phyloP scores from a whole-genome alignment of 2,113 vertebrate genomes.

The Hassar affinis region DNA sequence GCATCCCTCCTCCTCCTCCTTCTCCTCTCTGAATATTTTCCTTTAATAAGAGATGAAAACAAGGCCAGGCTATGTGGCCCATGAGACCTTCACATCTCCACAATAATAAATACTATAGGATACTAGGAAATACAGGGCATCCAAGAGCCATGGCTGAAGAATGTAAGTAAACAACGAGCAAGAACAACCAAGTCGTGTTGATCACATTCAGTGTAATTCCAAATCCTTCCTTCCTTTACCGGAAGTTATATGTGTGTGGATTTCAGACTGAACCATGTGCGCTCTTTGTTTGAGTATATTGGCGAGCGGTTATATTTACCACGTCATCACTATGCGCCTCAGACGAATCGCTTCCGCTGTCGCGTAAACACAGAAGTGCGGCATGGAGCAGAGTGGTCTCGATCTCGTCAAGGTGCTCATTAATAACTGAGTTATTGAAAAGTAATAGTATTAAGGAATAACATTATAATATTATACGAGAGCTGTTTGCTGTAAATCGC shows the following conservation, averaged over 20 bases:
- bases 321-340: constrained; percentile 62
- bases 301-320: fast-evolving
- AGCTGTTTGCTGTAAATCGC: not conserved
- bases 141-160: not conserved
- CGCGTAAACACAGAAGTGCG: constrained; percentile 58
- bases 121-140: not conserved
- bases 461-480: not conserved
- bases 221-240: not conserved
- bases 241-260: not conserved
- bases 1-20: constrained; percentile 15
- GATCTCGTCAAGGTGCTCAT: constrained; percentile 67
- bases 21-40: constrained; percentile 6
- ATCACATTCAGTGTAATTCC: not conserved
- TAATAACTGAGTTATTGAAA: not conserved
- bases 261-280: not conserved
- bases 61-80: not conserved
- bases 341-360: not conserved
- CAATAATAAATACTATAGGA: no score
- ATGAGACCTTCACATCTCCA: not conserved
- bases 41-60: constrained; percentile 35
- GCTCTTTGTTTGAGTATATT: not conserved
- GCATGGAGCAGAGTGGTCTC: constrained; percentile 49
- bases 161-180: not conserved
- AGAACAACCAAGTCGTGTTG: no score
- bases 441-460: not conserved